Evolutionary conservation across 92 coral and sea anemone genomes (phyloP).

Genomic region (Palythoa caribaeorum): DNA sequence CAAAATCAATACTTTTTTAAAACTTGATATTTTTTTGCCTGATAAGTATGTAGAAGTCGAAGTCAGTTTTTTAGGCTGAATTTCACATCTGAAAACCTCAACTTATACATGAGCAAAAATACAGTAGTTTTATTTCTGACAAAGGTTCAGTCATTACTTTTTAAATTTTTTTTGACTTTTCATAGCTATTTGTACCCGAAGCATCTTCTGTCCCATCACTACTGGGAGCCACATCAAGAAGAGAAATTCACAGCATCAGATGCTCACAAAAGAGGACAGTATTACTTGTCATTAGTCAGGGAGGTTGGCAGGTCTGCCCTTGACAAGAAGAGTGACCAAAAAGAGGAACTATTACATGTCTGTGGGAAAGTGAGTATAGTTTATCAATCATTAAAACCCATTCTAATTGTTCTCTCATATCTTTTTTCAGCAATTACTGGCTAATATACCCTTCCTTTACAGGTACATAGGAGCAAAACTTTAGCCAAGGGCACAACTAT

Average conservation of each 20-base stretch:
- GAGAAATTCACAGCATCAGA: slow-evolving; percentile 76
- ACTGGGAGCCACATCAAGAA: slow-evolving; percentile 92
- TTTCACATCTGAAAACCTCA: no score
- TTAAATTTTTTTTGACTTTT: no score
- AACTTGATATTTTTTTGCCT: no score
- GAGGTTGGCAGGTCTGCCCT: slow-evolving; percentile 79
- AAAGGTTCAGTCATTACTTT: no score
- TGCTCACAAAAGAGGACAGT: slow-evolving; percentile 69
- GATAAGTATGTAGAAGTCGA: no score
- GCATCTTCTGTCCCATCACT: slow-evolving; percentile 89
- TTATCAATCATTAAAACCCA: no score
- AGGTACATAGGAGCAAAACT: not conserved
- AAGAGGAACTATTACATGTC: slow-evolving; percentile 67
- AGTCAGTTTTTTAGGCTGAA: no score
- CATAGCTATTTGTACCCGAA: slow-evolving; percentile 88
- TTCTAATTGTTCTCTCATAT: no score
- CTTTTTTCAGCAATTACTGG: not conserved
- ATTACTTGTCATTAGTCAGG: slow-evolving; percentile 76
- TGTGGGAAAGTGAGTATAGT: slow-evolving; percentile 66
- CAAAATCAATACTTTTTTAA: no score
- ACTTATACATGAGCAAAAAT: no score
- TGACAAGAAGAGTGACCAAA: slow-evolving; percentile 60
- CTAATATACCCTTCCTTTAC: not conserved
- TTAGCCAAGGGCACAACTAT: not conserved
- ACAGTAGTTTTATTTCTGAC: no score